Percentiles rank a stretch among this genome's conserved stretches.
Conservation (phyloP, 1,140 invertebrate species). For the Polyergus mexicanus region DNA sequence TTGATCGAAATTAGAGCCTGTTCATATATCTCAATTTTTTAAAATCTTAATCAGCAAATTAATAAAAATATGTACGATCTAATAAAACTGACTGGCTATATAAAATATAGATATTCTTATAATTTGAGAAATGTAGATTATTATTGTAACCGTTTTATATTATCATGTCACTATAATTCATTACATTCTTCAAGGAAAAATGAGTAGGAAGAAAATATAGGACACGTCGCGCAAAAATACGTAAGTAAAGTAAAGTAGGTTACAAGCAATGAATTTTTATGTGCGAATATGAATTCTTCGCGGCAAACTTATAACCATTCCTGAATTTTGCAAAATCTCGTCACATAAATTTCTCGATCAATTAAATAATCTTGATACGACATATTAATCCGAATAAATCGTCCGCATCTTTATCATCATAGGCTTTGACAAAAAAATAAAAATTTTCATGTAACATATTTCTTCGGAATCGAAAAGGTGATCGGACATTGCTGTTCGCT, state of each 20-base stretch:
- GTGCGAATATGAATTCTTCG: too few relatives aligned
- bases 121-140: background rate
- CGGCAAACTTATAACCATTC: background rate
- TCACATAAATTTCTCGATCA: constrained; percentile 3
- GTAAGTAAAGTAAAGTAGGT: background rate
- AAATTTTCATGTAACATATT: background rate
- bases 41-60: background rate
- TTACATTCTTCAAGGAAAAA: background rate
- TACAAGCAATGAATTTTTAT: constrained; percentile 1
- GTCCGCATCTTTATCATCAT: background rate
- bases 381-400: constrained; percentile 1
- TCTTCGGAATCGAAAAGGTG: background rate
- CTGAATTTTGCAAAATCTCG: background rate
- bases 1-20: constrained; percentile 55
- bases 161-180: background rate
- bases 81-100: background rate
- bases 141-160: background rate
- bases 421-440: background rate
- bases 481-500: background rate
- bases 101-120: background rate
- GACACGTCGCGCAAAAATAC: background rate
- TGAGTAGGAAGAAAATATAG: constrained; percentile 4
- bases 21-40: constrained; percentile 16
- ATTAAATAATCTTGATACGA: background rate
- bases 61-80: constrained; percentile 6